phyloP scores from a whole-genome alignment of 2,797 vertebrate species.

The Crocidura indochinensis region DNA sequence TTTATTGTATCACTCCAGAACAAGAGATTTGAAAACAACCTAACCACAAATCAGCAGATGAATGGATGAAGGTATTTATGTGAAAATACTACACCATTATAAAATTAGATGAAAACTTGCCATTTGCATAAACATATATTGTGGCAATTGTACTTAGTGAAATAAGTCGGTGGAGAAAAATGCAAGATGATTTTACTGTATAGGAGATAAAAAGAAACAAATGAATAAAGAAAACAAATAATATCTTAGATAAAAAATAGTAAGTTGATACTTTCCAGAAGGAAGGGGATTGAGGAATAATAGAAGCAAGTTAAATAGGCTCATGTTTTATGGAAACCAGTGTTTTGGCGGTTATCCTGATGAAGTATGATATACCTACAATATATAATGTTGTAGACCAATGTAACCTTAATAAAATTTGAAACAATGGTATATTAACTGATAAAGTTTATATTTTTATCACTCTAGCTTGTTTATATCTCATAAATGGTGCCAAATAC shows the following conservation, averaged over 20 bases:
- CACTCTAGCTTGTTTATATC: slow-evolving; percentile 45
- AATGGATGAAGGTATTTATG: no score
- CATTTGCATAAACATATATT: background rate
- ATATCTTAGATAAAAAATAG: background rate
- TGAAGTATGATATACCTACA: background rate
- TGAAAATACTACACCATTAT: background rate
- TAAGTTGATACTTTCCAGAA: background rate
- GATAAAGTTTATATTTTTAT: slow-evolving; percentile 69
- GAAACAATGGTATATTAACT: background rate
- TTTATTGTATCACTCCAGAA: no score
- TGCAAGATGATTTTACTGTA: background rate
- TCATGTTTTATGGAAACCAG: background rate
- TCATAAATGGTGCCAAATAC: background rate
- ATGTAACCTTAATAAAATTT: background rate
- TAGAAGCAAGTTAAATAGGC: background rate
- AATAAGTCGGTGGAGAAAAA: background rate
- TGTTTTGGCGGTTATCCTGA: background rate
- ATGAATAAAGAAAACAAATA: background rate
- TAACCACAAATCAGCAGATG: no score
- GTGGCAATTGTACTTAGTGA: background rate
- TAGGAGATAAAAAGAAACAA: background rate
- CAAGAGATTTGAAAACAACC: no score
- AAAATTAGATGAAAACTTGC: background rate
- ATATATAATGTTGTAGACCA: background rate
- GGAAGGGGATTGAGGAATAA: background rate